These are phyloP conservation scores for Sterna hirundo DNA, from an alignment of 2,113 vertebrate genomes.

Conservation along the genomic window DNA sequence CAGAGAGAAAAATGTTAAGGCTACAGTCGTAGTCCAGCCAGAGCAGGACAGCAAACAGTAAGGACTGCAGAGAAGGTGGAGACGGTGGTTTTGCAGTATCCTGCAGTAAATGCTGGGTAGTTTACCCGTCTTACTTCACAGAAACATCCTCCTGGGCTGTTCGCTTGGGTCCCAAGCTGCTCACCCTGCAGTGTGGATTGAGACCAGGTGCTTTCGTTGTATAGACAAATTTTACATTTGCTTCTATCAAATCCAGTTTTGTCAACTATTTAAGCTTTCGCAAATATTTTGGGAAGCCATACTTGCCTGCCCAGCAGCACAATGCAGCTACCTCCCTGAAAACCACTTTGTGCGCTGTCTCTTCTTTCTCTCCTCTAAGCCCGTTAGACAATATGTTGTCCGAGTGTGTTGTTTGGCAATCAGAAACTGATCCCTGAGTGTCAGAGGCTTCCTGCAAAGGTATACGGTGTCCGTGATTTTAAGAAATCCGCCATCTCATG, in stretches of 20 bases:
- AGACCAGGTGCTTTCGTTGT: neutral
- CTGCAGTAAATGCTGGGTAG: neutral
- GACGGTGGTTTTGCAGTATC: neutral
- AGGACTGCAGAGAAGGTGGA: neutral
- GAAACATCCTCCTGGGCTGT: neutral
- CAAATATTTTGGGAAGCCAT: neutral
- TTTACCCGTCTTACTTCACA: neutral
- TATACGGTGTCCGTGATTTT: neutral
- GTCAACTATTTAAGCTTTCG: neutral
- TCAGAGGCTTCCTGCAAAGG: neutral
- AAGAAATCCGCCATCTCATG: neutral
- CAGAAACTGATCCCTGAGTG: neutral
- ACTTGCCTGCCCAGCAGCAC: neutral
- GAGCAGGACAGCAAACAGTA: neutral
- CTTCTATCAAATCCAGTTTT: neutral
- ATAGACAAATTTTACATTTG: neutral
- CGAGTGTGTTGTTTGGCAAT: fast-evolving
- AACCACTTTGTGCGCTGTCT: neutral
- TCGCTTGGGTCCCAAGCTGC: neutral
- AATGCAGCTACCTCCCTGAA: neutral
- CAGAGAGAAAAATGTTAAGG: neutral
- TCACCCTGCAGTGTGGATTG: neutral
- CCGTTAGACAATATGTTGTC: neutral
- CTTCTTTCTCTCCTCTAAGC: neutral
- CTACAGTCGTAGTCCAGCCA: neutral